Evolutionary conservation across 1,140 invertebrate species (phyloP).

Genomic region (Apis mellifera): DNA sequence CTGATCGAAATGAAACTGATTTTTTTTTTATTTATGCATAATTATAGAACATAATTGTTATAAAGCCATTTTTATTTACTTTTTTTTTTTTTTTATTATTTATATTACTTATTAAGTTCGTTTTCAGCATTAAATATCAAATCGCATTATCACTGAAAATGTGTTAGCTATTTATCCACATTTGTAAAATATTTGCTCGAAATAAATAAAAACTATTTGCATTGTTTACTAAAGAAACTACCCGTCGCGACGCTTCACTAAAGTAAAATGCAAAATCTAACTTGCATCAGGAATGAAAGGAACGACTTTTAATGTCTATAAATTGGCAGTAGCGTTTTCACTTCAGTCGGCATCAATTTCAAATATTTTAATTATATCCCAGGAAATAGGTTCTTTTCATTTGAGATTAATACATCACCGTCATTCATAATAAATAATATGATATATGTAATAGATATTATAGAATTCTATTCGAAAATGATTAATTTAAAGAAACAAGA

Average conservation of each 20-base stretch:
- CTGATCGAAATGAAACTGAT: slow-evolving; percentile 16
- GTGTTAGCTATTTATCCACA: slow-evolving; percentile 48
- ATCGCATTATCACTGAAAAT: slow-evolving; percentile 56
- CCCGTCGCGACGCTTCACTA: slow-evolving; percentile 38
- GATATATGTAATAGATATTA: slow-evolving; percentile 16
- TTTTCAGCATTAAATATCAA: slow-evolving; percentile 61
- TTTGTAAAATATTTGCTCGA: slow-evolving; percentile 55
- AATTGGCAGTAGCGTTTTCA: slow-evolving; percentile 64
- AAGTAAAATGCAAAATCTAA: slow-evolving; percentile 53
- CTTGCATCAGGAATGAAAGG: slow-evolving; percentile 58
- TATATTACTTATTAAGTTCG: slow-evolving; percentile 1
- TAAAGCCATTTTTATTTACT: not conserved
- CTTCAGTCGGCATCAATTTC: slow-evolving; percentile 36
- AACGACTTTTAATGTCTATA: slow-evolving; percentile 43
- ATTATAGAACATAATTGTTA: not conserved
- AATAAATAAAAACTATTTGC: slow-evolving; percentile 61
- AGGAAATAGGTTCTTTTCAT: not conserved
- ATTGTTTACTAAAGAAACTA: slow-evolving; percentile 54
- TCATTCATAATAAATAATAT: slow-evolving; percentile 29
- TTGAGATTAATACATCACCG: not conserved
- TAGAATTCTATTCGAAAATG: slow-evolving; percentile 16
- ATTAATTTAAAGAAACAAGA: slow-evolving; percentile 30
- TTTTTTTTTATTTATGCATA: not conserved
- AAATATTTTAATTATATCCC: not conserved
- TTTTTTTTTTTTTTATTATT: not conserved